Evolutionary conservation across 2,113 vertebrate species (phyloP), one percentile per base, ranked within the genome.

Genomic region (Coreoperca whiteheadi): DNA sequence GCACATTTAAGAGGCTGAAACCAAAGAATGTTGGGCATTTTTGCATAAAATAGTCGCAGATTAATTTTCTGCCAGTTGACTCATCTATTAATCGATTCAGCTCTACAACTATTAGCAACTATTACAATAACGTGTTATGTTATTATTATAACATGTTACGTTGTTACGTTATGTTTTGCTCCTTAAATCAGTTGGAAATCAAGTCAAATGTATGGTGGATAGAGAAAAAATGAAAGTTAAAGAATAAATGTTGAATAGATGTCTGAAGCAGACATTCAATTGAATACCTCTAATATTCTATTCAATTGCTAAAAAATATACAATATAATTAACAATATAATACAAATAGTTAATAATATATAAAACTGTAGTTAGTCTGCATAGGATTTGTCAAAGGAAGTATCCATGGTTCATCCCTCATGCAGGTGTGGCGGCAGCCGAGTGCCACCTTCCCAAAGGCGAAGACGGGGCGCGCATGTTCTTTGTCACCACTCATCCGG

Each of bases 381-480:
- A 12, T 12, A 25, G 41, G 5, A 11, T 54, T 30, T n/a, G 10
- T 34, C 41, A 59, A 21, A 25, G 11, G 34, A 21, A 21, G 43
- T n/a, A 18, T 14, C n/a, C 23, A 5, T 1, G 2, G 20, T 74
- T 9, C 65, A 76, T 41, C 9, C 70, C 76, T 41, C 53, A 7
- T 56, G 32, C 83, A 85, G 80, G 66, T 77, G 66, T 4, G 39
- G 23, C 48, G 8, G 21, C 67, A 53, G 48, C 30, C 7, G 32
- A 60, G 23, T 8, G 4, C 57, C 63, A 50, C 9, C 18, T 74
- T 61, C 74, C 53, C 84, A 79, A 83, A 78, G 81, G 60, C 83
- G 71, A 37, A 83, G 28, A 63, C 9, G 1, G 18, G 75, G 50
- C 64, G 59, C 78, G 87, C 81, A 0, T 78, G 74, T 87, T 92